Percentiles rank a stretch among this genome's conserved stretches.
These are phyloP conservation scores for Elachura formosa DNA, from an alignment of 2,113 vertebrate species.

Conservation along the genomic window DNA sequence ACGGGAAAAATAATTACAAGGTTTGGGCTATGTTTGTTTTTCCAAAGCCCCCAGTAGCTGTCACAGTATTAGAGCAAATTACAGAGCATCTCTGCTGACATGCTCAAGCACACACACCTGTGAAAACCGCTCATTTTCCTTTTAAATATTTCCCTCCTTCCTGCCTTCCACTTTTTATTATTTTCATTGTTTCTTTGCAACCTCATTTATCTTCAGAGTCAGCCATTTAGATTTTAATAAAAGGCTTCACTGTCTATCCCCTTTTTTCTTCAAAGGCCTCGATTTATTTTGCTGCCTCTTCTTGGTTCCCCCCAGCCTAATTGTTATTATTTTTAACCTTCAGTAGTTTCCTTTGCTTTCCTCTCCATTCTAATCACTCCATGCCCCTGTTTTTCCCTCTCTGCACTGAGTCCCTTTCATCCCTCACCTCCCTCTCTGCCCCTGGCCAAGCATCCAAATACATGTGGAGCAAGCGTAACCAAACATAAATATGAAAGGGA, in stretches of 20 bases:
- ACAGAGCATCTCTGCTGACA: constrained; percentile 1
- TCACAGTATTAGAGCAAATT: neutral
- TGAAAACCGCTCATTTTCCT: neutral
- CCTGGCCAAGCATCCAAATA: constrained; percentile 19
- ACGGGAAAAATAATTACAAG: neutral
- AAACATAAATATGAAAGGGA: constrained; percentile 17
- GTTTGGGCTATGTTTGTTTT: neutral
- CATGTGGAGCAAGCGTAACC: neutral
- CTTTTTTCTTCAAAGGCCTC: constrained; percentile 25
- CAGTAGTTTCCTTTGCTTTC: constrained; percentile 4
- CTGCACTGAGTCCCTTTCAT: constrained; percentile 8
- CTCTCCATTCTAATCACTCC: neutral
- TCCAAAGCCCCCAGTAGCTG: neutral
- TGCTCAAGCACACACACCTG: neutral
- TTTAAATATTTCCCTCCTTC: neutral
- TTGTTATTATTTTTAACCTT: constrained; percentile 43
- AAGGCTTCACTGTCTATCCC: constrained; percentile 12
- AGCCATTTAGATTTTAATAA: constrained; percentile 33
- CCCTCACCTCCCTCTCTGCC: neutral
- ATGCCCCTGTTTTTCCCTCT: neutral
- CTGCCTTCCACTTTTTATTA: neutral
- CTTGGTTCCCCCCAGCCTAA: neutral
- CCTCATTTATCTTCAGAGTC: constrained; percentile 25
- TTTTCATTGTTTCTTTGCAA: constrained; percentile 5
- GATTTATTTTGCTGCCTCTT: constrained; percentile 12